Base-by-base conservation (phyloP, 2,888 invertebrate genomes). In the Erebia palarica region DNA sequence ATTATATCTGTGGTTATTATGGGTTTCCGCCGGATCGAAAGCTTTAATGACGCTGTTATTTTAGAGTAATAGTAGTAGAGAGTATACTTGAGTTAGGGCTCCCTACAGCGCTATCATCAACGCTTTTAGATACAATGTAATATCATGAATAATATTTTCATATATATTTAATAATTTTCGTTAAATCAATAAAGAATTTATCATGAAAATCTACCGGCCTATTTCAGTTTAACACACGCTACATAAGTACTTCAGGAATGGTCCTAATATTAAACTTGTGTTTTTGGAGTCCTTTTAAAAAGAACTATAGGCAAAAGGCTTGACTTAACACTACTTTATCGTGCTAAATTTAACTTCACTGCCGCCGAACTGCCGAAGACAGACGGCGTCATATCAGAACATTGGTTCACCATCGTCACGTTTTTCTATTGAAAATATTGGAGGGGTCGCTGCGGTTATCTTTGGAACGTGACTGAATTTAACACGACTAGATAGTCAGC, bases 21-120 rank as follows among this genome's bases (percentile, higher is more conserved):
- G 27, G 55, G 55, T 47, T 47, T 70, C 70, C 73, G 61, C 60
- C 68, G 70, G 68, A 73, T 68, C 70, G 70, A 70, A 70, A 70
- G 70, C 68, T 47, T 61, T 69, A 47, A 61, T 58, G 51, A 4
- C 21, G 21, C n/a, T 44, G 18, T 21, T 65, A 64, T 27, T 64
- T 64, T 27, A n/a, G n/a, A n/a, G n/a, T n/a, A n/a, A n/a, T n/a
- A n/a, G n/a, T n/a, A n/a, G n/a, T n/a, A n/a, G n/a, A n/a, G n/a
- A n/a, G n/a, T 16, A n/a, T 14, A 53, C 64, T 64, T 47, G 5
- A 16, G 27, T n/a, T 63, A 53, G 49, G 27, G 64, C 44, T 13
- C 47, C 21, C 14, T 61, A 21, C 14, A 9, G 8, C 14, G 21
- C 3, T 47, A 63, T 49, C 5, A 5, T 14, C 14, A 49, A 13